Conservation (phyloP, 2,797 vertebrate genomes). For the Fringilla coelebs region DNA sequence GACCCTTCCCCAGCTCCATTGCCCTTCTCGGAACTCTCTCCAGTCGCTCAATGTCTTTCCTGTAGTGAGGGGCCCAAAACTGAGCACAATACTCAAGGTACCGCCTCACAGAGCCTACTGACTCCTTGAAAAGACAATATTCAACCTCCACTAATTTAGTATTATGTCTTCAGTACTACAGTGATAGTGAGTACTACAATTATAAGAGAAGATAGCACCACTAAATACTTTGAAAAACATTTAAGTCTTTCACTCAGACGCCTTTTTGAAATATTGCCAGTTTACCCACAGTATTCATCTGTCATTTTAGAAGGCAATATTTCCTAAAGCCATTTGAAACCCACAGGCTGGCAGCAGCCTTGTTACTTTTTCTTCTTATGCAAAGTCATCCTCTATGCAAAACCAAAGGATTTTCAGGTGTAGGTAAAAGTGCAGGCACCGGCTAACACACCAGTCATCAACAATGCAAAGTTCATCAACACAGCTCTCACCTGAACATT, state of each 20-base stretch:
- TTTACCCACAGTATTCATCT: background rate
- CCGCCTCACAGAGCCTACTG: background rate
- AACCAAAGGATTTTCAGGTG: background rate
- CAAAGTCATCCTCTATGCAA: background rate
- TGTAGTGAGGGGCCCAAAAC: background rate
- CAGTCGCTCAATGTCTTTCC: background rate
- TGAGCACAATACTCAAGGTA: background rate
- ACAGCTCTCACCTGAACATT: background rate
- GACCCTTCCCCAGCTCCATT: background rate
- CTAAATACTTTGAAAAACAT: background rate
- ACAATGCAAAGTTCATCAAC: background rate
- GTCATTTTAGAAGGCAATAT: background rate
- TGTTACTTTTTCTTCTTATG: background rate
- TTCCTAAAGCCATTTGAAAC: background rate
- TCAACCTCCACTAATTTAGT: background rate
- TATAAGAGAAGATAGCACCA: background rate
- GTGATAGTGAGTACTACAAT: background rate
- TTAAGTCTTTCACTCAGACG: background rate
- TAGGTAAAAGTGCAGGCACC: background rate
- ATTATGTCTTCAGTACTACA: background rate
- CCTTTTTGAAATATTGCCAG: background rate
- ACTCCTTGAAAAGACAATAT: background rate
- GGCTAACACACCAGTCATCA: background rate
- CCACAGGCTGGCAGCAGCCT: background rate
- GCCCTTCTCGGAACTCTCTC: background rate